Conservation (phyloP, 2,113 vertebrate genomes). For the Syngnathus scovelli region DNA sequence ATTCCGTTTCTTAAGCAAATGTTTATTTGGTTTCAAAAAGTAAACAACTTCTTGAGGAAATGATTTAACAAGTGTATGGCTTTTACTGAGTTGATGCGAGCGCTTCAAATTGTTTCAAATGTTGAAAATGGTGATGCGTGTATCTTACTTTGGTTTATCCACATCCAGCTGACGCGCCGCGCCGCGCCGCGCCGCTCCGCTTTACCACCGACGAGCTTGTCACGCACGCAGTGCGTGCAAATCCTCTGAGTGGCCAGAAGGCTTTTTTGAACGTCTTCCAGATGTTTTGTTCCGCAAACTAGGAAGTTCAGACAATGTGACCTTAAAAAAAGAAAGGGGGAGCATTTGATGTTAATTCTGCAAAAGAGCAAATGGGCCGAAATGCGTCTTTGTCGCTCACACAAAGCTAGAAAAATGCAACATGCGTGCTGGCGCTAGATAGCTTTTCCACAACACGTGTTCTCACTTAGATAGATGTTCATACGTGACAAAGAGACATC, state of each 20-base stretch:
- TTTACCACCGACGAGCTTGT: neutral
- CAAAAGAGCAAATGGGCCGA: constrained; percentile 31
- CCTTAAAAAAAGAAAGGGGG: neutral
- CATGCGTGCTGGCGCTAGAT: constrained; percentile 30
- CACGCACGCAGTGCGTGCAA: neutral
- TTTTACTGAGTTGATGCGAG: too few species aligned
- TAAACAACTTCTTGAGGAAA: too few species aligned
- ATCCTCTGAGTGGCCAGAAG: constrained; percentile 6
- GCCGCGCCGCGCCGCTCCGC: too few species aligned
- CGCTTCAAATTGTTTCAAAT: neutral
- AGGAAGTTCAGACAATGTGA: constrained; percentile 24
- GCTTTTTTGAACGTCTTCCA: constrained; percentile 43
- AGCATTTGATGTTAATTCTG: constrained; percentile 19
- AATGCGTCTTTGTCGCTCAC: constrained; percentile 2
- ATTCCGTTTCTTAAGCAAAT: too few species aligned
- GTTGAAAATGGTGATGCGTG: neutral
- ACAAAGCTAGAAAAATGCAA: constrained; percentile 35
- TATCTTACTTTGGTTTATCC: neutral
- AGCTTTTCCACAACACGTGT: constrained; percentile 61
- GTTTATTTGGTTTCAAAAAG: too few species aligned
- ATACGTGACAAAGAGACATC: constrained; percentile 31
- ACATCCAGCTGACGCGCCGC: neutral
- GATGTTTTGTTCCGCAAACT: constrained; percentile 26
- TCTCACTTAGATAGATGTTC: constrained; percentile 58
- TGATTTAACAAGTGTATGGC: too few species aligned